These are phyloP conservation scores for Mus pahari DNA, from an alignment of 2,113 vertebrate species.

Conservation along the genomic window DNA sequence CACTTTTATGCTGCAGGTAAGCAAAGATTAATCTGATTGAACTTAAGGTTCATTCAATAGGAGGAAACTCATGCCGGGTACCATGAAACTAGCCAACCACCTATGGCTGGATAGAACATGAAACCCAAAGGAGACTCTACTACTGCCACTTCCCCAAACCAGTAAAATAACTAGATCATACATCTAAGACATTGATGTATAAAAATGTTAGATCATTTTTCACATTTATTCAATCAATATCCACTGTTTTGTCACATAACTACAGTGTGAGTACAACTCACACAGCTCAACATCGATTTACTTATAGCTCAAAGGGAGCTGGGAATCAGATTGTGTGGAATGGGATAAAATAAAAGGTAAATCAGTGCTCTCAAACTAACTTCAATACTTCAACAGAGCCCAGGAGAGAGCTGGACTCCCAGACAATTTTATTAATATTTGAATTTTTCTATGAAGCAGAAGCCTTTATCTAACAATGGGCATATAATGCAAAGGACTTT, in stretches of 20 bases:
- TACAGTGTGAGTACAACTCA: background rate
- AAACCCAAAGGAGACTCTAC: no score
- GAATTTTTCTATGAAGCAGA: background rate
- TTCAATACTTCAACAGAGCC: background rate
- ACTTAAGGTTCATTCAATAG: no score
- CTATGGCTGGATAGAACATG: no score
- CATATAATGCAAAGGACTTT: background rate
- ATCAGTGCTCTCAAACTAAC: background rate
- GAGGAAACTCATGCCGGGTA: no score
- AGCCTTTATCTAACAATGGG: background rate
- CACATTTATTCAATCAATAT: conserved; percentile 14
- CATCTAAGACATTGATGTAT: background rate
- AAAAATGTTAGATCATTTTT: conserved; percentile 29
- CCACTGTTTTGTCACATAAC: conserved; percentile 53
- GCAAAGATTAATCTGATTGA: no score
- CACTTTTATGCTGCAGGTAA: no score
- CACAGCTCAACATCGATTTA: background rate
- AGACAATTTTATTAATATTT: background rate
- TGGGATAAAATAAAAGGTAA: conserved; percentile 26
- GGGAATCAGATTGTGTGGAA: background rate
- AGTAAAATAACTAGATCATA: background rate
- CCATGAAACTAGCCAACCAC: no score
- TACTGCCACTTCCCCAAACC: no score
- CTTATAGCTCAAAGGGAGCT: background rate
- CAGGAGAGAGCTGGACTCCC: no score